phyloP scores from a whole-genome alignment of 2,888 invertebrate species.

The Parascotia fuliginaria region DNA sequence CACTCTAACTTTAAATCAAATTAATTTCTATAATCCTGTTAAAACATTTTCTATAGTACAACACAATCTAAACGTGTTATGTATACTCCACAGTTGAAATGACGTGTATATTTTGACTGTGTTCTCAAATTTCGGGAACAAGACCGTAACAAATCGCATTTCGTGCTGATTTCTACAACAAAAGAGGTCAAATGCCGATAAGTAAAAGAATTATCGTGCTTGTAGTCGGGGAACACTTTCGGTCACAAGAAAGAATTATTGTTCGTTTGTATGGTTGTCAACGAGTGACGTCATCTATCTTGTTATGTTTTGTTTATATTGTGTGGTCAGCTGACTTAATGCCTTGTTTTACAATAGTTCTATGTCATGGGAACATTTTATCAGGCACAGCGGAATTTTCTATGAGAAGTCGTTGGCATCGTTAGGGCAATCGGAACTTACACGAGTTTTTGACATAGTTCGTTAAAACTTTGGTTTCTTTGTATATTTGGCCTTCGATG shows the following conservation, averaged over 20 bases:
- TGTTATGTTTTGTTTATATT: not conserved
- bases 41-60: not conserved
- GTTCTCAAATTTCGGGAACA: constrained; percentile 54
- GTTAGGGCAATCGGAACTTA: no score
- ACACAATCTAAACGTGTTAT: not conserved
- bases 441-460: no score
- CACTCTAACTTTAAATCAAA: no score
- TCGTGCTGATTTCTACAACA: constrained; percentile 65
- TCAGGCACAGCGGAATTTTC: not conserved
- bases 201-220: constrained; percentile 42
- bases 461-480: constrained; percentile 34
- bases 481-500: constrained; percentile 44
- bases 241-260: constrained; percentile 14
- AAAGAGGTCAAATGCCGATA: constrained; percentile 52
- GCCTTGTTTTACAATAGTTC: not conserved
- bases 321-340: not conserved
- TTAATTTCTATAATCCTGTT: not conserved
- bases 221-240: constrained; percentile 22
- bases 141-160: constrained; percentile 55
- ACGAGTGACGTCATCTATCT: not conserved
- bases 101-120: constrained; percentile 54
- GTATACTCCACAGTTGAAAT: constrained; percentile 7
- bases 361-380: not conserved
- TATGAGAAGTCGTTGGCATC: no score
- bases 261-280: constrained; percentile 1